Evolutionary conservation across 2,797 vertebrate species (phyloP).

Genomic region (Poeciliopsis gracilis): DNA sequence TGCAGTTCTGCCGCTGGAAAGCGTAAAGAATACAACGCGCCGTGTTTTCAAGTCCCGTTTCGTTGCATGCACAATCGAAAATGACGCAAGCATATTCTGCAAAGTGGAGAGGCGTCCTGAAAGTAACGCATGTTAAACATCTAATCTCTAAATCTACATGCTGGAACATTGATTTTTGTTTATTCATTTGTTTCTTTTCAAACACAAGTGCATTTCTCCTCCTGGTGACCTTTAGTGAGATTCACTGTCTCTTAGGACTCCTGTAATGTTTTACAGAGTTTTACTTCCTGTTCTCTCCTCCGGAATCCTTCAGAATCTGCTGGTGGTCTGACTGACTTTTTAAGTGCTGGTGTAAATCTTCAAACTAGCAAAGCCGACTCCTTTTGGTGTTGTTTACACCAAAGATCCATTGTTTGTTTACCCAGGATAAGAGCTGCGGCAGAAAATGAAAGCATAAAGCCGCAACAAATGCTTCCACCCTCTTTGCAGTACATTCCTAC

Average conservation of each 20-base stretch:
- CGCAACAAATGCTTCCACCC: conserved; percentile 5
- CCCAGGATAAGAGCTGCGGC: conserved; percentile 11
- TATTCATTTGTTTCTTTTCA: not conserved
- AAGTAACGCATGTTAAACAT: conserved; percentile 24
- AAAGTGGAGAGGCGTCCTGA: conserved; percentile 58
- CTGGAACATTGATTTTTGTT: conserved; percentile 21
- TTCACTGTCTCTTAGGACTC: conserved; percentile 33
- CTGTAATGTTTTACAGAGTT: conserved; percentile 11
- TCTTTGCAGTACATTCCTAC: conserved; percentile 38
- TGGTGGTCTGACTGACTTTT: not conserved
- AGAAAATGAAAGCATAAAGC: conserved; percentile 20
- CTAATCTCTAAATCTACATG: conserved; percentile 1
- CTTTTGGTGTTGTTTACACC: conserved; percentile 17
- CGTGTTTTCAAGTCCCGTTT: conserved; percentile 45
- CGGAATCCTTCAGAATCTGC: conserved; percentile 3
- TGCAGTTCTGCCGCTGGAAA: conserved; percentile 11
- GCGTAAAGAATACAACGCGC: conserved; percentile 27
- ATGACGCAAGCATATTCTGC: conserved; percentile 32
- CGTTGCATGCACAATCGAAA: conserved; percentile 18
- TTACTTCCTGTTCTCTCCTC: conserved; percentile 3
- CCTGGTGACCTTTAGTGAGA: conserved; percentile 28
- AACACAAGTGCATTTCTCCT: conserved; percentile 42
- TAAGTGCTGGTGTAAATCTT: not conserved
- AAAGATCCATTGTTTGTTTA: not conserved
- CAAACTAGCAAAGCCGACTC: not conserved